Evolutionary conservation across 2,113 vertebrate species (phyloP).

Genomic region (Gnathonemus echidnorhynchus): DNA sequence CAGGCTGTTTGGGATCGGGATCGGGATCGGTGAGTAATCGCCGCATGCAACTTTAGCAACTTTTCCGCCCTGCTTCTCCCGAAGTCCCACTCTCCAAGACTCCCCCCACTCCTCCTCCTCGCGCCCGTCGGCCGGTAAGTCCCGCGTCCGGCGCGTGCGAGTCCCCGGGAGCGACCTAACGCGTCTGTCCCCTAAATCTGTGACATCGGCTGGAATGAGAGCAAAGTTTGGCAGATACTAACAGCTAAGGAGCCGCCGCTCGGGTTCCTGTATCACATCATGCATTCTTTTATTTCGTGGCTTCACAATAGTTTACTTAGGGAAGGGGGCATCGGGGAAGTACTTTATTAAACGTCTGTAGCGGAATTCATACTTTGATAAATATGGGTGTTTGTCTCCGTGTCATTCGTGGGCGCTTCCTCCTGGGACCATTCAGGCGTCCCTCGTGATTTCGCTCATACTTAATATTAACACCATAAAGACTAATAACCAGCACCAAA

Average conservation of each 20-base stretch:
- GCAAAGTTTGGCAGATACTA: neutral
- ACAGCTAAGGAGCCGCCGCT: neutral
- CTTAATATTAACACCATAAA: neutral
- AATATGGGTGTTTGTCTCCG: neutral
- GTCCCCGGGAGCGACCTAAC: neutral
- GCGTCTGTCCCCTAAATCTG: neutral
- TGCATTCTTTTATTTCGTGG: neutral
- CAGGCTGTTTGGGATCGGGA: constrained; percentile 35
- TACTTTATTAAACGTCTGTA: neutral
- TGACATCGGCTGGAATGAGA: neutral
- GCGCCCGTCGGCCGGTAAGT: neutral
- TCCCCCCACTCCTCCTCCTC: neutral
- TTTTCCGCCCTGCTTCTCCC: neutral
- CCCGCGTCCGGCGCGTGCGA: neutral
- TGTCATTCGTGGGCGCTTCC: neutral
- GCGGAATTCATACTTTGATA: neutral
- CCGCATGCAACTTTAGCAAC: neutral
- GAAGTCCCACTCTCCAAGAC: neutral
- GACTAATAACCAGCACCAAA: neutral
- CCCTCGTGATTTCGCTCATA: neutral
- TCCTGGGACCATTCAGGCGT: neutral
- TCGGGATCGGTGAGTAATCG: constrained; percentile 41
- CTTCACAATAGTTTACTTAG: neutral
- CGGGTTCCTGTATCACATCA: neutral
- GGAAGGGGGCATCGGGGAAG: neutral